Evolutionary conservation across 2,888 invertebrate genomes (phyloP), one percentile per base, ranked within the genome.

Genomic region (Dendrolimus pini): DNA sequence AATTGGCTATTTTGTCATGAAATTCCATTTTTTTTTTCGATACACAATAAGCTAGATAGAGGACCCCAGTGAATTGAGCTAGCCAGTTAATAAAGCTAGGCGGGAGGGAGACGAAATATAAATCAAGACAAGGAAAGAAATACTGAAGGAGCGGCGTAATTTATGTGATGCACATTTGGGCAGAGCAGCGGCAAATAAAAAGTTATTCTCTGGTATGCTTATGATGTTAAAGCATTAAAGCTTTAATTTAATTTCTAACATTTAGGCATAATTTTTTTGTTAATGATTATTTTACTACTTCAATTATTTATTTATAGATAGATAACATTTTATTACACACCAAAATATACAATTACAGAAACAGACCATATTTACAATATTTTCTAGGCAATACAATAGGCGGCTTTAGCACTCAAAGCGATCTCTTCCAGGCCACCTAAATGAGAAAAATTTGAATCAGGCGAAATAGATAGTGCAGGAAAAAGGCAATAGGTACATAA

Each of bases 161-260:
- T 91, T 90, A 90, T 89, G 84, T 64, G 83, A 83, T 88, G 89
- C 89, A 91, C 89, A 89, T 89, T 89, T 85, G 87, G 85, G 82
- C 81, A 78, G 80, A 87, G 85, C 82, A 82, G 82, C 78, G 75
- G 75, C 78, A 80, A 87, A 87, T 83, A 85, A 87, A 88, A 88
- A 85, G 75, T 78, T 82, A 80, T 78, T 78, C 75, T 77, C 69
- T 68, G 69, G 80, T 83, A 82, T 75, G 78, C 79, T 82, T 80
- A 78, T 78, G 74, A 81, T 76, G 83, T 80, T 75, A 74, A 76
- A 74, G 64, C 71, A 71, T 57, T 67, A 65, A 60, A n/a, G n/a
- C n/a, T 68, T 68, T 66, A 47, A 58, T 59, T 61, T 61, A 18
- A 41, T 55, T 47, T 57, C 41, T 53, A 54, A 55, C 12, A 56